Conservation (phyloP, 2,113 vertebrate species). For the Pterocles gutturalis region DNA sequence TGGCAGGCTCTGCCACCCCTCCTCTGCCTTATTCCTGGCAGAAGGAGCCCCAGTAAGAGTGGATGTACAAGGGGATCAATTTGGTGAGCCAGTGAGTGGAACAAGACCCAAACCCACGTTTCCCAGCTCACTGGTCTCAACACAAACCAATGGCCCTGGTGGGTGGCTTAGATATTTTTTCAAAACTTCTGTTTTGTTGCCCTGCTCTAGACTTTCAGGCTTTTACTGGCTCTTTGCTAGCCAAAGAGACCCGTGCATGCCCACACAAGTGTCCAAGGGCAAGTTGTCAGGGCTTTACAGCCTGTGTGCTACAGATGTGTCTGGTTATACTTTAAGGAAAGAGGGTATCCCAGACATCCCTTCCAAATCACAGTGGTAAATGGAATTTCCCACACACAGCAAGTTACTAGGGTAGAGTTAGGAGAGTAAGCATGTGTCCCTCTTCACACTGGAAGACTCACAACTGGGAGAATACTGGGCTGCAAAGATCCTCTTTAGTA, state of each 20-base stretch:
- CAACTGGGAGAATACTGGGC: not conserved
- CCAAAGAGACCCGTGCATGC: not conserved
- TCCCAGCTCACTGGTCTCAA: not conserved
- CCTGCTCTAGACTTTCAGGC: not conserved
- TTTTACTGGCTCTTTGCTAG: not conserved
- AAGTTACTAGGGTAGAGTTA: not conserved
- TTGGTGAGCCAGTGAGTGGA: not conserved
- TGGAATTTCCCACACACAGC: rapidly evolving
- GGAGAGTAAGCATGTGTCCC: not conserved
- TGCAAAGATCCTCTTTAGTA: not conserved
- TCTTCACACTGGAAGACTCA: not conserved
- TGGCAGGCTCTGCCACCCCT: not conserved
- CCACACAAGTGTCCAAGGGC: not conserved
- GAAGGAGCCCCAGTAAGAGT: not conserved
- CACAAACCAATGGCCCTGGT: not conserved
- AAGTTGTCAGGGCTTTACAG: not conserved
- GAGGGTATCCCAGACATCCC: not conserved
- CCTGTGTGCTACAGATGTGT: not conserved
- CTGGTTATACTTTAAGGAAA: not conserved
- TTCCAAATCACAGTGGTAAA: not conserved
- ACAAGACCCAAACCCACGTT: not conserved
- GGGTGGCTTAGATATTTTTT: not conserved
- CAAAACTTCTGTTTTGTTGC: not conserved
- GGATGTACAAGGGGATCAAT: not conserved
- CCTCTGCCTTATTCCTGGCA: not conserved